Evolutionary conservation across 2,797 vertebrate species (phyloP).

Genomic region (Crax fasciolata): DNA sequence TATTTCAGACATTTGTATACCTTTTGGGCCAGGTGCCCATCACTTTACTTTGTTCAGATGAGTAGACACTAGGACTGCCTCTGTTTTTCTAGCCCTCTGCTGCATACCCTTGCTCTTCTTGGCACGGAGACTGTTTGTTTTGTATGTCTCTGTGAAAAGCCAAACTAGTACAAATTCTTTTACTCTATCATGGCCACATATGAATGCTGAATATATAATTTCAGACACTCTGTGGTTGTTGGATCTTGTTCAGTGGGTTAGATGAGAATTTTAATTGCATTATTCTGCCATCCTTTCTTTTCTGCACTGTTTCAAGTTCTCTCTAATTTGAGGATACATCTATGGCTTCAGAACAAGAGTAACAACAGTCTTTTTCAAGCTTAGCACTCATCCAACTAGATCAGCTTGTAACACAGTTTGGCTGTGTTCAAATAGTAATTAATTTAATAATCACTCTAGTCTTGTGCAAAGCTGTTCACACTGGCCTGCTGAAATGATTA

Average conservation of each 20-base stretch:
- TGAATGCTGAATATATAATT: conserved; percentile 63
- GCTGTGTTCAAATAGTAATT: neutral
- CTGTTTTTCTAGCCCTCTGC: neutral
- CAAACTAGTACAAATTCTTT: conserved; percentile 66
- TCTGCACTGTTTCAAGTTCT: conserved; percentile 35
- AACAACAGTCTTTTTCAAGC: conserved; percentile 20
- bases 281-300: conserved; percentile 57
- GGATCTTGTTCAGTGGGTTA: conserved; percentile 65
- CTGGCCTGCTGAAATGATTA: neutral
- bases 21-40: neutral
- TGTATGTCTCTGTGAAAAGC: conserved; percentile 54
- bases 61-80: neutral
- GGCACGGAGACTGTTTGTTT: conserved; percentile 61
- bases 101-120: conserved; percentile 8
- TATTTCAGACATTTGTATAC: neutral
- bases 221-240: conserved; percentile 58
- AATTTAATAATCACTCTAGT: neutral
- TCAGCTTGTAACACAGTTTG: neutral
- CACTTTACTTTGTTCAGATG: neutral
- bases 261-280: conserved; percentile 65
- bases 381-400: conserved; percentile 1
- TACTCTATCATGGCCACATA: conserved; percentile 55
- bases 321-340: conserved; percentile 46
- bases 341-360: neutral
- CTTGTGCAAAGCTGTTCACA: neutral